Evolutionary conservation across 2,888 invertebrate species (phyloP).

Genomic region (Perithous albicinctus): DNA sequence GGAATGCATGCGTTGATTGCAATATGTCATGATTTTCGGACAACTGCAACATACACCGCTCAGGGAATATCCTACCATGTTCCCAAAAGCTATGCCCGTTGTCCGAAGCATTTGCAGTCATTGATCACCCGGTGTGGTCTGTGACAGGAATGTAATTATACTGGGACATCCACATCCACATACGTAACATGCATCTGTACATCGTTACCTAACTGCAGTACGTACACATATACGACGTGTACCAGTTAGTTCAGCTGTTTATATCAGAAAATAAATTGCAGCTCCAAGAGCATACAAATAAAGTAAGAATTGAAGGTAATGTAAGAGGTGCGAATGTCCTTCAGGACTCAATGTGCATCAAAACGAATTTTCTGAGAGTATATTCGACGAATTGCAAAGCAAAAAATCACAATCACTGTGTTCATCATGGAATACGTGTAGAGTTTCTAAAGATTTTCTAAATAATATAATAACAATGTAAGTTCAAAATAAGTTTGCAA

Average conservation of each 20-base stretch:
- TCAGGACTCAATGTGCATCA: too few relatives aligned
- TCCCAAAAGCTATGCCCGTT: slow-evolving; percentile 54
- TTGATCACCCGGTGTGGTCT: slow-evolving; percentile 59
- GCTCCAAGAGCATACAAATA: too few relatives aligned
- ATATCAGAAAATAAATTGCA: not conserved
- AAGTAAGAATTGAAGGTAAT: too few relatives aligned
- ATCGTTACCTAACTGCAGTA: slow-evolving; percentile 17
- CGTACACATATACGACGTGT: not conserved
- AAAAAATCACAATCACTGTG: too few relatives aligned
- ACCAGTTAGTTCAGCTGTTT: not conserved
- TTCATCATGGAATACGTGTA: too few relatives aligned
- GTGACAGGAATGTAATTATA: slow-evolving; percentile 68
- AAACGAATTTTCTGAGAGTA: too few relatives aligned
- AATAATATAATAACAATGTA: too few relatives aligned
- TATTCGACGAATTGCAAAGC: too few relatives aligned
- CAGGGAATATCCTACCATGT: slow-evolving; percentile 42
- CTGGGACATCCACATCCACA: slow-evolving; percentile 29
- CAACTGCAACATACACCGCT: slow-evolving; percentile 8
- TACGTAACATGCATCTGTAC: slow-evolving; percentile 7
- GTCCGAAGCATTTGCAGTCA: slow-evolving; percentile 55
- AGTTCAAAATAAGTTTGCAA: too few relatives aligned
- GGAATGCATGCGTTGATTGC: slow-evolving; percentile 49
- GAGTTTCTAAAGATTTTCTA: too few relatives aligned
- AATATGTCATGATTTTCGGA: slow-evolving; percentile 50
- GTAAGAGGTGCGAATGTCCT: too few relatives aligned